phyloP scores from a whole-genome alignment of 2,888 invertebrate species.

The Acronicta alni region DNA sequence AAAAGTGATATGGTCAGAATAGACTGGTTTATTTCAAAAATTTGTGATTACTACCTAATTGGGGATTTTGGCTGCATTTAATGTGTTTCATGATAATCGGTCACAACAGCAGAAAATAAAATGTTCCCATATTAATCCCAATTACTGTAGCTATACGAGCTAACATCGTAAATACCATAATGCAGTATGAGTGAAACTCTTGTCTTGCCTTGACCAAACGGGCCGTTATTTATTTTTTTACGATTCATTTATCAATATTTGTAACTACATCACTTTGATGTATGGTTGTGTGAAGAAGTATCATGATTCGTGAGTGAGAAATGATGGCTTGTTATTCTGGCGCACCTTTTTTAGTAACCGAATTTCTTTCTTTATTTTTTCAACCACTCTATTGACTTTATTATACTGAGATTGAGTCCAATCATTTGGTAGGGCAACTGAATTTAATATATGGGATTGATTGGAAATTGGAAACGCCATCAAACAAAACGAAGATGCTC shows the following conservation, averaged over 20 bases:
- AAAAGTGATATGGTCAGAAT: no score
- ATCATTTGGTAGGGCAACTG: not conserved
- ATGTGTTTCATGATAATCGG: not conserved
- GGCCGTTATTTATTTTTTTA: conserved; percentile 49
- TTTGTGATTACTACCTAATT: no score
- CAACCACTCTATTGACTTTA: conserved; percentile 8
- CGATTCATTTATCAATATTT: conserved; percentile 61
- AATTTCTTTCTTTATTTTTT: conserved; percentile 21
- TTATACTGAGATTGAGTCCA: not conserved
- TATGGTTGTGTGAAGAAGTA: conserved; percentile 45
- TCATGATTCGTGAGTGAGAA: conserved; percentile 40
- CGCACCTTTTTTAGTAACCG: conserved; percentile 25
- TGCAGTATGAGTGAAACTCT: conserved; percentile 18
- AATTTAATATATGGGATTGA: no score
- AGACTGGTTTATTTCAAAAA: no score
- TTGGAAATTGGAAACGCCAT: no score
- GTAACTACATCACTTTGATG: conserved; percentile 51
- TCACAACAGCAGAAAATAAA: conserved; percentile 9
- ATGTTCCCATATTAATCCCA: conserved; percentile 18
- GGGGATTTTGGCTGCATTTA: no score
- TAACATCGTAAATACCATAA: conserved; percentile 15
- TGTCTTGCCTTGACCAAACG: conserved; percentile 36
- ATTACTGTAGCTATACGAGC: conserved; percentile 11
- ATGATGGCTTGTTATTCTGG: conserved; percentile 34
- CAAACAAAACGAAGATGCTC: no score